Percentiles rank a stretch among this genome's conserved stretches.
Evolutionary conservation across 53 echinoderm and acorn worm species (phyloP).

Genomic region (Glandiceps talaboti): DNA sequence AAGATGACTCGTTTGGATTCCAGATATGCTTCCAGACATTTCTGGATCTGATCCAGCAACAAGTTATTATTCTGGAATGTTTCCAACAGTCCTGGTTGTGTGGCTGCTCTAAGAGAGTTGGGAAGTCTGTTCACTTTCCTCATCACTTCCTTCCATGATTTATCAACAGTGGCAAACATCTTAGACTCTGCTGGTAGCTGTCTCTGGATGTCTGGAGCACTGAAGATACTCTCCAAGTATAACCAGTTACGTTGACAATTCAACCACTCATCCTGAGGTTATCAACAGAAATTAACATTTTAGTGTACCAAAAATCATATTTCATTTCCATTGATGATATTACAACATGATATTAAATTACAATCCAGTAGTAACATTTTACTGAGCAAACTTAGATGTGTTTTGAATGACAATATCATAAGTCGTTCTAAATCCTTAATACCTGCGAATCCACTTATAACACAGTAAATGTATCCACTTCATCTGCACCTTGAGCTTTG

Average conservation of each 20-base stretch:
- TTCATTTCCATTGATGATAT: too few species aligned
- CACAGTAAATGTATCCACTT: too few species aligned
- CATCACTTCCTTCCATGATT: constrained; percentile 99
- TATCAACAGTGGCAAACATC: constrained; percentile 91
- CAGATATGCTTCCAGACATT: constrained; percentile 89
- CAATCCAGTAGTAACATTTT: too few species aligned
- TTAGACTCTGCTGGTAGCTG: constrained; percentile 97
- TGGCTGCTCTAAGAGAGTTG: constrained; percentile 67
- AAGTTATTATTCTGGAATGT: constrained; percentile 98
- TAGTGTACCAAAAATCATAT: too few species aligned
- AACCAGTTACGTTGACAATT: constrained; percentile 95
- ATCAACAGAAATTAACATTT: background rate
- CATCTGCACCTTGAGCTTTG: too few species aligned
- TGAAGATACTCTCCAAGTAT: constrained; percentile 99
- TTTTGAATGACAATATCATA: too few species aligned
- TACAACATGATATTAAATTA: too few species aligned
- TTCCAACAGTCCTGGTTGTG: constrained; percentile 79
- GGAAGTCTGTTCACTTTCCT: constrained; percentile 88
- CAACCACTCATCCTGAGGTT: constrained; percentile 80
- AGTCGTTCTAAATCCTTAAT: too few species aligned
- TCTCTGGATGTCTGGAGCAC: constrained; percentile 96
- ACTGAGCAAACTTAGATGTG: too few species aligned
- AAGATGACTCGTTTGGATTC: constrained; percentile 91
- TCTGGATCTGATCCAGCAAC: constrained; percentile 96
- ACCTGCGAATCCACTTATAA: too few species aligned